Evolutionary conservation across 2,888 invertebrate species (phyloP).

Genomic region (Cyaniris semiargus): DNA sequence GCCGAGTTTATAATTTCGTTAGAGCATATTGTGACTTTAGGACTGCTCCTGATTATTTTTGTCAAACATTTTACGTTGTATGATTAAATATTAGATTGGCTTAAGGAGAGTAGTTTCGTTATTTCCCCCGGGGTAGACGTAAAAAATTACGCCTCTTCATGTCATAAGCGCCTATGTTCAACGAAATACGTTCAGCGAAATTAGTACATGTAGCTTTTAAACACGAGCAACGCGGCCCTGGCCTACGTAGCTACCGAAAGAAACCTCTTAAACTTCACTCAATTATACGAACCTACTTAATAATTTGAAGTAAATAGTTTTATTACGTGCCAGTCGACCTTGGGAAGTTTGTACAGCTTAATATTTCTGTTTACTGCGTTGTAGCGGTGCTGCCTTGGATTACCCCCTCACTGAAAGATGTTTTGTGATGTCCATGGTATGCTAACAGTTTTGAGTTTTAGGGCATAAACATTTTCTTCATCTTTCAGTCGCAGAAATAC

Average conservation of each 20-base stretch:
- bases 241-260: conserved; percentile 8
- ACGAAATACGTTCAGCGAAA: conserved; percentile 14
- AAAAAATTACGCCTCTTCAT: conserved; percentile 14
- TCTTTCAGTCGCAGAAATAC: neutral
- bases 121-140: neutral
- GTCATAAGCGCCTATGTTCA: neutral
- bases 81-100: neutral
- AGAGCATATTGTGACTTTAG: neutral
- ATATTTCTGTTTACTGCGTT: neutral
- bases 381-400: neutral
- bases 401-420: neutral
- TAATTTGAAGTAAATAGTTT: conserved; percentile 14
- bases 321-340: conserved; percentile 11
- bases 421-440: too few relatives aligned
- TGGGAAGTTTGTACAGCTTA: conserved; percentile 1
- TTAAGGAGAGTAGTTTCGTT: conserved; percentile 8
- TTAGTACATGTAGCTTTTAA: conserved; percentile 4
- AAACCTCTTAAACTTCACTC: conserved; percentile 8
- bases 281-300: conserved; percentile 5
- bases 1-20: too few relatives aligned
- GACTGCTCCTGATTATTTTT: neutral
- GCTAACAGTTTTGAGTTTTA: too few relatives aligned
- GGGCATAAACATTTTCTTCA: neutral
- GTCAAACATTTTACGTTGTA: neutral
- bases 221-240: conserved; percentile 15